Conservation (phyloP, 2,888 invertebrate genomes). For the Didymodactylos carnosus region DNA sequence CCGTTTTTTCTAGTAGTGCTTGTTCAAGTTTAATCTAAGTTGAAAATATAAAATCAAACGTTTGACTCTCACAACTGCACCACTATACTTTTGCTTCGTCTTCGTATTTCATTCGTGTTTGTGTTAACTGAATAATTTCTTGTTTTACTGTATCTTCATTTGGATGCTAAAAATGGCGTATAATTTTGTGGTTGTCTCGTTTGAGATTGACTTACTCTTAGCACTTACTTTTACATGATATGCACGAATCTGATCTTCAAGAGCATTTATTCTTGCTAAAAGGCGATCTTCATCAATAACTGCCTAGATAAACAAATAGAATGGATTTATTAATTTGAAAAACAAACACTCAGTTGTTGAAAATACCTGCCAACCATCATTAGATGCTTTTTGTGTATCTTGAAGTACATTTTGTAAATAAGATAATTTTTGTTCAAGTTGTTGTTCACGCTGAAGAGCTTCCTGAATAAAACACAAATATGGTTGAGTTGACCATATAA, state of each 20-base stretch:
- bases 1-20: not conserved
- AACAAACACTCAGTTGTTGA: no score
- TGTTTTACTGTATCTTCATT: not conserved
- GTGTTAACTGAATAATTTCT: not conserved
- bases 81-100: not conserved
- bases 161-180: not conserved
- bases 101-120: not conserved
- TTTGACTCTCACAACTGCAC: not conserved
- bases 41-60: not conserved
- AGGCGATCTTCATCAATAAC: slow-evolving; percentile 84
- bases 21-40: not conserved
- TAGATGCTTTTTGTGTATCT: slow-evolving; percentile 46
- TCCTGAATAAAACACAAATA: slow-evolving; percentile 32
- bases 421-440: slow-evolving; percentile 61
- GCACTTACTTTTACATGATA: not conserved
- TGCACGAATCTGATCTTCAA: slow-evolving; percentile 59
- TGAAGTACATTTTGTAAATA: slow-evolving; percentile 64
- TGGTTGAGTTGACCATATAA: not conserved
- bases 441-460: slow-evolving; percentile 68
- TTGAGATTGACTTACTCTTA: no score
- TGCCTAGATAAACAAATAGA: no score
- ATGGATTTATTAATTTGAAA: no score
- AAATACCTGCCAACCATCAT: slow-evolving; percentile 40
- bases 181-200: not conserved
- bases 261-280: slow-evolving; percentile 68